A percentile compares a stretch with the other conserved stretches of the same genome.
These are phyloP conservation scores for Allacma fusca DNA, from an alignment of 2,888 invertebrate species.

Conservation along the genomic window DNA sequence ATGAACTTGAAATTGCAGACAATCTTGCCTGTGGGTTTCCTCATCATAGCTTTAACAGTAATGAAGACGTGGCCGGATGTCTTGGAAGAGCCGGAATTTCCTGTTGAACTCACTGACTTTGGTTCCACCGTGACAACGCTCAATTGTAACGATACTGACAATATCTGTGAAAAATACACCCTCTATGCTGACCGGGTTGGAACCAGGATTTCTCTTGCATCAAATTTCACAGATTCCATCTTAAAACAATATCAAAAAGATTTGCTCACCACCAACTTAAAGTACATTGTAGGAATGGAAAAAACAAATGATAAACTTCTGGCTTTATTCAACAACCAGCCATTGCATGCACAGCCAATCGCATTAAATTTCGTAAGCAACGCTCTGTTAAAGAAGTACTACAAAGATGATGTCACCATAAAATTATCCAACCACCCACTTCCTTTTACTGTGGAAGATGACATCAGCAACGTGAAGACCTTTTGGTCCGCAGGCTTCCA, in stretches of 20 bases:
- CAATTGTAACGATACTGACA: background rate
- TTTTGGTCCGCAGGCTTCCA: conserved; percentile 50
- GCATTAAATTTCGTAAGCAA: conserved; percentile 73
- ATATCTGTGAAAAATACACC: conserved; percentile 16
- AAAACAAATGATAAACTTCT: conserved; percentile 65
- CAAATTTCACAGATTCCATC: background rate
- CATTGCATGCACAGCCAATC: conserved; percentile 76
- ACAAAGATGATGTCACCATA: conserved; percentile 63
- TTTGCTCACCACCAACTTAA: conserved; percentile 63
- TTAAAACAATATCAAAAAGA: conserved; percentile 61
- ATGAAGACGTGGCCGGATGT: conserved; percentile 67
- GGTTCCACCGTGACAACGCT: conserved; percentile 12
- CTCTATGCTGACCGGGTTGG: background rate
- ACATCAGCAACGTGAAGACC: conserved; percentile 61
- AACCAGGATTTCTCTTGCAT: background rate
- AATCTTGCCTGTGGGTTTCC: conserved; percentile 74
- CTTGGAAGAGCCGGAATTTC: conserved; percentile 66
- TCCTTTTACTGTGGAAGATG: conserved; percentile 71
- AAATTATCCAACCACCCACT: conserved; percentile 73
- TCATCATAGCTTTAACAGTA: conserved; percentile 71
- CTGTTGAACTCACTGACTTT: conserved; percentile 65
- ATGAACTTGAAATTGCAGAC: too few relatives aligned
- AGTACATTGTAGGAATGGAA: conserved; percentile 63
- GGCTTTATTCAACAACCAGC: conserved; percentile 82
- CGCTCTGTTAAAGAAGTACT: conserved; percentile 68